Evolutionary conservation across 2,113 vertebrate genomes (phyloP).

Genomic region (Callipepla squamata): DNA sequence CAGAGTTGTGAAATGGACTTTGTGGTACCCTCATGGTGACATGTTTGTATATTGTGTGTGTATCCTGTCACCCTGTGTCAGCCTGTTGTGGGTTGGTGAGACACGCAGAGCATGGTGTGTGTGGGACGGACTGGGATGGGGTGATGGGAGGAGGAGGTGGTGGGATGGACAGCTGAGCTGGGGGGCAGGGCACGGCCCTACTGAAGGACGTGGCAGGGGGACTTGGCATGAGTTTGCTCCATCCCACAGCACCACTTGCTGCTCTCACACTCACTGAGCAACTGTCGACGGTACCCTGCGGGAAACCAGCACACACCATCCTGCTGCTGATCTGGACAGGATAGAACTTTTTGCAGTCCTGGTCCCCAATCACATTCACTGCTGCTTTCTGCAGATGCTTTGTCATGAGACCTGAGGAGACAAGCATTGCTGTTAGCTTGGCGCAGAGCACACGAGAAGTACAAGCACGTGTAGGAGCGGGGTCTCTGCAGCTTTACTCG

Average conservation of each 20-base stretch:
- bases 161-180: neutral
- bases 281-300: conserved; percentile 88
- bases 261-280: conserved; percentile 86
- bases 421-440: neutral
- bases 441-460: neutral
- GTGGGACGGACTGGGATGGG: fast-evolving
- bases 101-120: neutral
- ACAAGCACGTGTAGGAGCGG: neutral
- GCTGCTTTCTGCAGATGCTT: conserved; percentile 89
- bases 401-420: conserved; percentile 81
- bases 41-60: neutral
- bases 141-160: neutral
- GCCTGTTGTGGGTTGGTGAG: neutral
- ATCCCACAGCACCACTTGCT: neutral
- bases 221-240: neutral
- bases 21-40: too few species aligned
- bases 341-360: conserved; percentile 87
- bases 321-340: conserved; percentile 84
- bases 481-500: neutral
- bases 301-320: conserved; percentile 92
- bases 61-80: too few species aligned
- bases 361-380: conserved; percentile 85
- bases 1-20: neutral
- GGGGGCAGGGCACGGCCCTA: neutral
- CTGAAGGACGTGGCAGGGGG: fast-evolving